phyloP scores from a whole-genome alignment of 2,113 vertebrate species.

The Myiozetetes cayanensis region DNA sequence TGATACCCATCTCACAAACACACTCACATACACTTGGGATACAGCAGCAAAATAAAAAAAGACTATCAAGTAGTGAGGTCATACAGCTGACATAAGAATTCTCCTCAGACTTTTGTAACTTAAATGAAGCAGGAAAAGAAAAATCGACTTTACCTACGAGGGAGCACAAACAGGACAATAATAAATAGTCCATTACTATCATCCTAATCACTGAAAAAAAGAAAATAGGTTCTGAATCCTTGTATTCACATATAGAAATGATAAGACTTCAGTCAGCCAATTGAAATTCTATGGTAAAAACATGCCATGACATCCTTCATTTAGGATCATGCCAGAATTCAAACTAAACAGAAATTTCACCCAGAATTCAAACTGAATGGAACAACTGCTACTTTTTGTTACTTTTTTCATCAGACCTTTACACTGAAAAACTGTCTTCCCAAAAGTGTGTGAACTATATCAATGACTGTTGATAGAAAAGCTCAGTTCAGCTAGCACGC shows the following conservation, averaged over 20 bases:
- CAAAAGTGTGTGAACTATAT: not conserved
- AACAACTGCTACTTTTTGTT: not conserved
- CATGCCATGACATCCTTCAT: not conserved
- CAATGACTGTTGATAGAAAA: not conserved
- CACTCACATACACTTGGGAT: not conserved
- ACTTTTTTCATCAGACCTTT: not conserved
- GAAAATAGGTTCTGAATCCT: not conserved
- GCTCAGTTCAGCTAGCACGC: not conserved
- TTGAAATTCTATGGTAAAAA: not conserved
- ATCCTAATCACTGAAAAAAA: not conserved
- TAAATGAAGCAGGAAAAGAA: not conserved
- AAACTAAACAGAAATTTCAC: not conserved
- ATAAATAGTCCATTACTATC: not conserved
- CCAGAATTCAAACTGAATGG: not conserved
- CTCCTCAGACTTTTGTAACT: not conserved
- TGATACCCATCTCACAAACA: not conserved
- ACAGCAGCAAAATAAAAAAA: not conserved
- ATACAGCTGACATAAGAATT: not conserved
- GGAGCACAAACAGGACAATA: not conserved
- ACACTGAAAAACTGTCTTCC: not conserved
- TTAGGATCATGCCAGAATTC: not conserved
- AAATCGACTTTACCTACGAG: not conserved
- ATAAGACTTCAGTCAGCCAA: not conserved
- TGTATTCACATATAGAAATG: not conserved
- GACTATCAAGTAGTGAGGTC: not conserved